Evolutionary conservation across 2,888 invertebrate genomes (phyloP).

Genomic region (Cerastis rubricosa): DNA sequence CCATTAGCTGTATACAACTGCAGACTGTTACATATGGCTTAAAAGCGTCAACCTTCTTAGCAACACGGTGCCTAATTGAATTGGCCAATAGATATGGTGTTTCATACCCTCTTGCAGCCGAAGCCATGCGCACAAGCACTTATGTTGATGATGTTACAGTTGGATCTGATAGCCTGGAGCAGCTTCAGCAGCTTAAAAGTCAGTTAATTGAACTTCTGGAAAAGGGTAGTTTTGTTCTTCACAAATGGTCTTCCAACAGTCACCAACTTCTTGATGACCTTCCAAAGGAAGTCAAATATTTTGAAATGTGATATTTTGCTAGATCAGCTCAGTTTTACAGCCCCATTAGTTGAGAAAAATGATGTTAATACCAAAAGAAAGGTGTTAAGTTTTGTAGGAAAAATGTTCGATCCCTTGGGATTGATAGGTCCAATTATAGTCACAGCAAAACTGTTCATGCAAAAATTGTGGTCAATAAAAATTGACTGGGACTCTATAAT

Average conservation of each 20-base stretch:
- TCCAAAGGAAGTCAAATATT: not conserved
- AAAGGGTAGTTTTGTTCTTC: not conserved
- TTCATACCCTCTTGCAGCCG: too few species aligned
- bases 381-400: not conserved
- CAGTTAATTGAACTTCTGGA: too few species aligned
- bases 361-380: too few species aligned
- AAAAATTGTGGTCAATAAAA: not conserved
- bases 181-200: too few species aligned
- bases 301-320: not conserved
- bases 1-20: too few species aligned
- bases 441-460: not conserved
- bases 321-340: not conserved
- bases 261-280: not conserved
- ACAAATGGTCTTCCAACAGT: not conserved
- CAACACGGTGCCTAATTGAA: too few species aligned
- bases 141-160: too few species aligned
- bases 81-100: too few species aligned
- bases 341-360: not conserved
- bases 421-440: not conserved
- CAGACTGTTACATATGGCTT: too few species aligned
- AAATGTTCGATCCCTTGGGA: not conserved
- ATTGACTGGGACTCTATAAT: not conserved
- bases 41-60: too few species aligned
- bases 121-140: too few species aligned
- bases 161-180: too few species aligned